Evolutionary conservation across 2,888 invertebrate species (phyloP), one percentile per base, ranked within the genome.

Genomic region (Gortyna flavago): DNA sequence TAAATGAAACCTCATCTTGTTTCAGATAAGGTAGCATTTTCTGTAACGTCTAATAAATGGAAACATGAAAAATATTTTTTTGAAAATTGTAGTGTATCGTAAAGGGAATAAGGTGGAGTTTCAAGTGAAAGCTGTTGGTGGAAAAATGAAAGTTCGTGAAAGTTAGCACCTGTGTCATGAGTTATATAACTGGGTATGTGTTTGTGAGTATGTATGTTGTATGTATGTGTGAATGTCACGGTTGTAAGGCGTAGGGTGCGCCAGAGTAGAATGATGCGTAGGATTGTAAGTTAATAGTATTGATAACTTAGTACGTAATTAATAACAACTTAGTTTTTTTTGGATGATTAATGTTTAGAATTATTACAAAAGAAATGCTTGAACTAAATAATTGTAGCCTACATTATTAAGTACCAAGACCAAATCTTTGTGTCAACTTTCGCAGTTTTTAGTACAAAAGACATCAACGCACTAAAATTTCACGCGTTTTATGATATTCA

Each of bases 71-170:
- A 13, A 13, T 1, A 3, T 2, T 1, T 0, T 7, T 7, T 11
- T 8, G 11, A 0, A 88, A 81, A 71, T 77, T 76, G 0, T 9
- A 73, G 67, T 71, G 9, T 87, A 75, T 44, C 0, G 0, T 0
- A 0, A 0, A 0, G 0, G 0, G 0, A 0, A 8, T 77, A 85
- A 72, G 68, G 82, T 79, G 16, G 29, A 70, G 54, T 65, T 87
- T 90, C 1, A 57, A 65, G 0, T 84, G 65, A 73, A 68, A 54
- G 9, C 61, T 51, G 62, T 64, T 65, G 81, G 75, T 84, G 87
- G 91, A 92, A 93, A 93, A 94, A 92, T 91, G 94, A 94, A 94
- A 94, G 94, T 93, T 86, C 44, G 91, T 89, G 94, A 94, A 94
- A 94, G 93, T 93, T 85, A 79, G 74, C 91, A 90, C 90, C 91